A percentile compares a stretch with the other conserved stretches of the same genome.
Conservation (phyloP, 2,797 vertebrate genomes). For the Ataeniobius toweri region DNA sequence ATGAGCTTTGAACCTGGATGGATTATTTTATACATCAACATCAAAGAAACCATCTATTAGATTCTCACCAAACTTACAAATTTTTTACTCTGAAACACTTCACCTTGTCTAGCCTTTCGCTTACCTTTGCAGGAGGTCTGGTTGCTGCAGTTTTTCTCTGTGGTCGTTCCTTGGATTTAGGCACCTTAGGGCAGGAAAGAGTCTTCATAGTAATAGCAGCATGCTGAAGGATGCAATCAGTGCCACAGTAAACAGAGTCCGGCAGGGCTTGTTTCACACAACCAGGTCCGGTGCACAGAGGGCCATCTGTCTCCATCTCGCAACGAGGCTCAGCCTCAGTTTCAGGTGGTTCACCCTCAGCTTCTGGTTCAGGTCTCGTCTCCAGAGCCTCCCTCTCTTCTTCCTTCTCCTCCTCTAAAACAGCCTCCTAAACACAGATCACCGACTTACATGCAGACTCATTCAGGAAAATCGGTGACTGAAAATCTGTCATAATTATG, state of each 20-base stretch:
- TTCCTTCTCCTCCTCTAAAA: slow-evolving; percentile 24
- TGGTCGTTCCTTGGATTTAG: slow-evolving; percentile 77
- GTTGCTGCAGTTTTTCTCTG: slow-evolving; percentile 72
- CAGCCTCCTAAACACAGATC: slow-evolving; percentile 68
- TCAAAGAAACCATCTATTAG: neutral
- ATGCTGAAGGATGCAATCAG: slow-evolving; percentile 92
- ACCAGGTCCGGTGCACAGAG: slow-evolving; percentile 90
- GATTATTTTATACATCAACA: slow-evolving; percentile 28
- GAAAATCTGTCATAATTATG: neutral
- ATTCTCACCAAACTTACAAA: neutral
- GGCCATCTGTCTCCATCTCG: slow-evolving; percentile 69
- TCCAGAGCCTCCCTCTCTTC: slow-evolving; percentile 18
- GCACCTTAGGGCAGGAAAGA: slow-evolving; percentile 84
- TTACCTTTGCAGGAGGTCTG: slow-evolving; percentile 83
- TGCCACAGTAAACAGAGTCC: slow-evolving; percentile 96
- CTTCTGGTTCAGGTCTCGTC: slow-evolving; percentile 16
- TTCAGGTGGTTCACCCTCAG: slow-evolving; percentile 21
- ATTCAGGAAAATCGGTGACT: slow-evolving; percentile 11
- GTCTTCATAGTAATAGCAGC: slow-evolving; percentile 92
- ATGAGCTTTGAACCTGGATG: slow-evolving; percentile 83
- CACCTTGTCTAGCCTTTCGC: neutral
- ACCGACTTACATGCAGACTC: slow-evolving; percentile 45
- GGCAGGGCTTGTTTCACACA: slow-evolving; percentile 87
- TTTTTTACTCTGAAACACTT: neutral
- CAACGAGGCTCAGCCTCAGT: slow-evolving; percentile 11